Evolutionary conservation across 2,888 invertebrate species (phyloP), one percentile per base, ranked within the genome.

Genomic region (Allophyes oxyacanthae): DNA sequence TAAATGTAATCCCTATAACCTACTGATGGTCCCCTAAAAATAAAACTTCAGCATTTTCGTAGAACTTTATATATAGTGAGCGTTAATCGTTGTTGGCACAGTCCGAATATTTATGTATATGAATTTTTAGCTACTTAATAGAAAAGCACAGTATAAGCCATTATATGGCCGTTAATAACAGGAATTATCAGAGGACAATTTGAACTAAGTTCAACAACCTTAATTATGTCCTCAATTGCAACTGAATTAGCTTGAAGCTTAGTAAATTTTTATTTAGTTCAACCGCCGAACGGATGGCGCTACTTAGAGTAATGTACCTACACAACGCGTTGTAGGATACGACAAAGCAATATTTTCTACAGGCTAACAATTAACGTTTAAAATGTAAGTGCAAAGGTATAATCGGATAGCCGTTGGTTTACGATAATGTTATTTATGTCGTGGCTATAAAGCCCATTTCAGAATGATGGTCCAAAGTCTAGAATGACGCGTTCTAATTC

Each of bases 341-440:
- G 64, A 67, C 40, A 56, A 72, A 75, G 73, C 75, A 75, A 75
- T 75, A 57, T 75, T 60, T 69, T 61, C 57, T 70, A 70, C 67
- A 43, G 33, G 34, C 53, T 64, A 59, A 66, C 43, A 64, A 56
- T 60, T 62, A 48, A 62, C 38, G n/a, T n/a, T 46, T 64, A 55
- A 54, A 44, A 30, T 64, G 37, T 64, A 56, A 54, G 63, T 62
- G 58, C 62, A 57, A 64, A 62, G 36, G 46, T 57, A 58, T 49
- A 51, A 41, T 59, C 43, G 52, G 53, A 57, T 54, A 64, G 50
- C 50, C 56, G n/a, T 45, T 68, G 53, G 51, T 58, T 53, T 58
- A 60, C 56, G 51, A 49, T 64, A 68, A 58, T 64, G 34, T 53
- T 53, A 38, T 52, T 48, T 53, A 57, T 11, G 32, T 37, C 44